Evolutionary conservation across 2,113 vertebrate species (phyloP).

Genomic region (Phoenicopterus ruber): DNA sequence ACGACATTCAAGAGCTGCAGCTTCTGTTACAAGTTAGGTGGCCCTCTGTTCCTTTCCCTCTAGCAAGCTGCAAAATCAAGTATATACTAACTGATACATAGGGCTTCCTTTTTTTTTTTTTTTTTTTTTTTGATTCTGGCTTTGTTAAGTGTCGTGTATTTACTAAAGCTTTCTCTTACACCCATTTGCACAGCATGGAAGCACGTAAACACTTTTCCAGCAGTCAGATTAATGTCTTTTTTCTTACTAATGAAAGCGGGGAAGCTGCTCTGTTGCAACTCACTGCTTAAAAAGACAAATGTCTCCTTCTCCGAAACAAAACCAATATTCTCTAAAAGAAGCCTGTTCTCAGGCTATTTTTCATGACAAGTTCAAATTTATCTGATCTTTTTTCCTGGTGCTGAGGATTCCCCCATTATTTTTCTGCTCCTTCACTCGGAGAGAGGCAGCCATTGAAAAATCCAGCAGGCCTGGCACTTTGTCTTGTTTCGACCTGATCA

Average conservation of each 20-base stretch:
- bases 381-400: neutral
- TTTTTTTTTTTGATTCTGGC: neutral
- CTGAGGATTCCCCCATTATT: neutral
- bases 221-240: neutral
- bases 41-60: neutral
- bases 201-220: neutral
- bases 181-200: neutral
- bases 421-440: neutral
- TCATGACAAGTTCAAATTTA: neutral
- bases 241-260: neutral
- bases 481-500: neutral
- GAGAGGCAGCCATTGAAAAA: neutral
- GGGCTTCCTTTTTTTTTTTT: neutral
- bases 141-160: neutral
- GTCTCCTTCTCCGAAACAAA: neutral
- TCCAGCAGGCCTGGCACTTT: neutral
- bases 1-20: neutral
- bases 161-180: neutral
- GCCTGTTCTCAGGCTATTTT: neutral
- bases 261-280: neutral
- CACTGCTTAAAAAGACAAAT: neutral
- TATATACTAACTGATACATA: neutral
- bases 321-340: neutral
- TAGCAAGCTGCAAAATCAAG: neutral
- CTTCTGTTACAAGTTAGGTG: neutral